Base-by-base conservation (phyloP, 2,113 vertebrate genomes). In the Gadus macrocephalus region DNA sequence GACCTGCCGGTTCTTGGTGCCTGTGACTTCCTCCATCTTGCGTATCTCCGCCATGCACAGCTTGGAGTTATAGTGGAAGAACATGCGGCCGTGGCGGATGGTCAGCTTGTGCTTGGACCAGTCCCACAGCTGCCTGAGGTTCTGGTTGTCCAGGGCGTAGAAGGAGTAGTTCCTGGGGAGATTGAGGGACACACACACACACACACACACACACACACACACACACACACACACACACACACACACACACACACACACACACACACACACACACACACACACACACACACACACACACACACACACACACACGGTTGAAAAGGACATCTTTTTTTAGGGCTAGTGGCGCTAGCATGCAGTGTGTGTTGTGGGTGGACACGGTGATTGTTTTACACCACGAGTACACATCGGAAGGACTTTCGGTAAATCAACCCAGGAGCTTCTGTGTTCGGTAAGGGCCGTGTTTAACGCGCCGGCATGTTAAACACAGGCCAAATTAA, bases 71-170 rank as follows among this genome's bases (percentile, higher is more conserved):
- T 96, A 95, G 77, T 96, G 94, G 87, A 99, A 98, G 82, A 97
- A 98, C 79, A 99, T 92, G 73, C 95, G 94, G 27, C 97, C 95
- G 73, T 91, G 90, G 55, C 87, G 78, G 81, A 99, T 97, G 56
- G 90, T 95, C 79, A 98, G 92, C 80, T 95, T 96, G 92, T 99
- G 97, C 60, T 98, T 97, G 85, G 88, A 93, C 97, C 97, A 99
- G 73, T 98, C 96, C 97, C 97, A 99, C 9, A 99, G 94, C 71
- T 98, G 96, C n/a, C 95, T 90, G 55, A 99, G 90, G 75, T 98
- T 98, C 90, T 96, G 94, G 91, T 98, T 99, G 88, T 99, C 97
- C 88, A 98, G 85, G 15, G 95, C 96, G 3, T 97, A 97, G 89
- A 99, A 99, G 0, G 97, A 96, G 0, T 94, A 97, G 87, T 96